Conservation (phyloP, 2,888 invertebrate genomes). For the Drosophila kanekoi region DNA sequence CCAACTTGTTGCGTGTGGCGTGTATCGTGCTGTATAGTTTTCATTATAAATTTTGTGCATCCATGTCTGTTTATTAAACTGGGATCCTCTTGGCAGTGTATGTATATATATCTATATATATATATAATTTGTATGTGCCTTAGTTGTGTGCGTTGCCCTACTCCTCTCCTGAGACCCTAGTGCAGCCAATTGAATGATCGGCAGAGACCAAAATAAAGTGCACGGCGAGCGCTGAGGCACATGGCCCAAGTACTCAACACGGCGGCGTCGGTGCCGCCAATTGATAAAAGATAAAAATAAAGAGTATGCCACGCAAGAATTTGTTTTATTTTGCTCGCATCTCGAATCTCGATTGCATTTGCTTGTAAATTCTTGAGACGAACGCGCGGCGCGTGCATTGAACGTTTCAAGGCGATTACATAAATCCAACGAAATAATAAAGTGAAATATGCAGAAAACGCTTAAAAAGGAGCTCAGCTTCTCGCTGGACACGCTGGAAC, state of each 20-base stretch:
- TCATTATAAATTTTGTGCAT: neutral
- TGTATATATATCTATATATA: neutral
- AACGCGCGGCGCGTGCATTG: slow-evolving; percentile 59
- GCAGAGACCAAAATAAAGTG: slow-evolving; percentile 70
- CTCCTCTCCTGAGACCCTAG: slow-evolving; percentile 1
- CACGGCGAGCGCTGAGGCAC: slow-evolving; percentile 23
- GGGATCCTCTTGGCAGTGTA: neutral
- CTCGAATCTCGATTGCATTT: slow-evolving; percentile 68
- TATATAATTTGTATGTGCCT: slow-evolving; percentile 3
- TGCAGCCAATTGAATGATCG: slow-evolving; percentile 50
- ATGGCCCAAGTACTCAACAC: slow-evolving; percentile 37
- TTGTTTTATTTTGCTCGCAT: slow-evolving; percentile 26
- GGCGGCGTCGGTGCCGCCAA: slow-evolving; percentile 52
- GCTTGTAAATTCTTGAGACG: slow-evolving; percentile 72
- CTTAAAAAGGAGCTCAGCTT: slow-evolving; percentile 72
- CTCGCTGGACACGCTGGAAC: slow-evolving; percentile 72
- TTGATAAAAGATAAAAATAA: slow-evolving; percentile 82
- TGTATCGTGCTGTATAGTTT: neutral
- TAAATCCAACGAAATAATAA: slow-evolving; percentile 50
- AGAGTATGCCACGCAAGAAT: slow-evolving; percentile 64
- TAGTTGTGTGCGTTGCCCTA: slow-evolving; percentile 5
- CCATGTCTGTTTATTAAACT: neutral
- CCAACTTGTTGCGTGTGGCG: neutral
- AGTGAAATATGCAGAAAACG: slow-evolving; percentile 63
- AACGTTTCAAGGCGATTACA: slow-evolving; percentile 75